These are phyloP conservation scores for Crocuta crocuta DNA, from an alignment of 2,113 vertebrate species.

Conservation along the genomic window DNA sequence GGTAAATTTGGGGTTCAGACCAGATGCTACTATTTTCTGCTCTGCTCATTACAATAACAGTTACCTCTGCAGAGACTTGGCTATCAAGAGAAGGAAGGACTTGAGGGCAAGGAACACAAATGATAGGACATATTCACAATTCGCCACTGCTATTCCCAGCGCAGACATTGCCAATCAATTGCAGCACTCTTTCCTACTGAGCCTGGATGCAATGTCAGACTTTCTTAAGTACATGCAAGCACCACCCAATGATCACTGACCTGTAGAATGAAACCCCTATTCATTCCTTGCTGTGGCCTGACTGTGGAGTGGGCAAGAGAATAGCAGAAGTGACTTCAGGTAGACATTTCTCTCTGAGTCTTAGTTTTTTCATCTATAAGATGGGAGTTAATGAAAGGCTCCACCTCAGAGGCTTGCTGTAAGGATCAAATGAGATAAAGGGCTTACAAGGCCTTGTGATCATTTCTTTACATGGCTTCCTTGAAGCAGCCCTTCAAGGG, in stretches of 20 bases:
- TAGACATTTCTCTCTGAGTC: not conserved
- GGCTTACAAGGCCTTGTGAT: not conserved
- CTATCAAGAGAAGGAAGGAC: not conserved
- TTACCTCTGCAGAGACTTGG: not conserved
- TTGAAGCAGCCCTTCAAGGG: not conserved
- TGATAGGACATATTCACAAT: not conserved
- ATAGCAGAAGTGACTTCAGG: not conserved
- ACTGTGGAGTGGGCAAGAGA: not conserved
- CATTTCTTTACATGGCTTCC: not conserved
- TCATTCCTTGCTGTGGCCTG: not conserved
- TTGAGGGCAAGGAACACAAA: not conserved
- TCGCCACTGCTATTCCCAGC: not conserved
- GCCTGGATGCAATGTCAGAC: not conserved
- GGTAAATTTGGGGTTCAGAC: not conserved
- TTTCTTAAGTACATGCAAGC: not conserved
- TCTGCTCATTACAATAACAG: not conserved
- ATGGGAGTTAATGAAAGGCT: not conserved
- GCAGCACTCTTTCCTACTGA: not conserved
- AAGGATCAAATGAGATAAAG: not conserved
- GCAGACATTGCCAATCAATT: not conserved
- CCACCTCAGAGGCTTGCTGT: not conserved
- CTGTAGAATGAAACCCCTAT: not conserved
- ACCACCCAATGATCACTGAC: not conserved
- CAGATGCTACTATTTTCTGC: not conserved
- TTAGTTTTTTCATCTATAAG: not conserved